phyloP scores from a whole-genome alignment of 2,888 invertebrate genomes.

The Axea sp. region DNA sequence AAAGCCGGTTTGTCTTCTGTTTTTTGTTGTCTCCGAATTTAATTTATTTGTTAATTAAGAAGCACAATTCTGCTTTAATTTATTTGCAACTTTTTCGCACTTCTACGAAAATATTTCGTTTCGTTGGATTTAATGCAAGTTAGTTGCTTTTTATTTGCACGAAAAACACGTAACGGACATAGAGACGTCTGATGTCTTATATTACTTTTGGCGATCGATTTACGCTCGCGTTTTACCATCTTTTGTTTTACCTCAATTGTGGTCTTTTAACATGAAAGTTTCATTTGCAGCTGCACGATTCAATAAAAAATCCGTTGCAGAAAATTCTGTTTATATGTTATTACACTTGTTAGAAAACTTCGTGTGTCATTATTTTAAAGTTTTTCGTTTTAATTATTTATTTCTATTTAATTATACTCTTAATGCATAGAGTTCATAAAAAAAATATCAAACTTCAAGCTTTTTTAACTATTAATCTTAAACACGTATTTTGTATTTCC shows the following conservation, averaged over 20 bases:
- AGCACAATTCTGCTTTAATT: neutral
- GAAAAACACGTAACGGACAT: conserved; percentile 9
- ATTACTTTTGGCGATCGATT: conserved; percentile 45
- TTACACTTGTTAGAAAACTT: no score
- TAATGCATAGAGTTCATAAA: neutral
- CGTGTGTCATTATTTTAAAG: no score
- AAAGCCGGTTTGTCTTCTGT: neutral
- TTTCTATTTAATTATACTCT: no score
- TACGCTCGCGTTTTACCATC: conserved; percentile 31
- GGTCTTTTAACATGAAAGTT: conserved; percentile 7
- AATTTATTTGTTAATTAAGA: conserved; percentile 11
- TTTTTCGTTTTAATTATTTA: no score
- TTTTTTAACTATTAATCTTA: neutral
- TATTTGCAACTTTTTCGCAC: neutral
- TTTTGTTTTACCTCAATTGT: conserved; percentile 39
- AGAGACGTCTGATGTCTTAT: conserved; percentile 29
- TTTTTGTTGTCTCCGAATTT: conserved; percentile 1
- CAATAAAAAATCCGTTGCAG: conserved; percentile 4
- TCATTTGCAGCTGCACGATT: conserved; percentile 10
- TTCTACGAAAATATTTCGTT: neutral
- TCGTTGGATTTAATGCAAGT: conserved; percentile 8
- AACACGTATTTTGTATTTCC: conserved; percentile 4
- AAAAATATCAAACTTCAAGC: neutral
- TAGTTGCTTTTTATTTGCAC: conserved; percentile 10
- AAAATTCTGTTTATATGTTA: no score